Percentiles rank a stretch among this genome's conserved stretches.
Evolutionary conservation across 2,797 vertebrate genomes (phyloP).

Genomic region (Cyprinella venusta): DNA sequence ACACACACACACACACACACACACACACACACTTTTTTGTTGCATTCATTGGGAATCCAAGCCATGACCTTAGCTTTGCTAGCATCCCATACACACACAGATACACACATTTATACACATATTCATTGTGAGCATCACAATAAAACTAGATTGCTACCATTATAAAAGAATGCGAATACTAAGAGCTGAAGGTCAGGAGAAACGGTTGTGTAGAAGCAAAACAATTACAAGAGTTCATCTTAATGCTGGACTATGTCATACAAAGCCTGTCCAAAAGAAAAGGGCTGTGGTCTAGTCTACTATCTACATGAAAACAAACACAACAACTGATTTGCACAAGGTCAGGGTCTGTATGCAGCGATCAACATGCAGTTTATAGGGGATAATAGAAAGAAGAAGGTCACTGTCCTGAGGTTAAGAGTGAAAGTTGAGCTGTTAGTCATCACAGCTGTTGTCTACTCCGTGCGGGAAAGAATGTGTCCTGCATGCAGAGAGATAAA

Average conservation of each 20-base stretch:
- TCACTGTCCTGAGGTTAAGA: conserved; percentile 35
- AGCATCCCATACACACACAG: not conserved
- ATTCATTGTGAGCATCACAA: not conserved
- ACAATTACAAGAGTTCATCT: conserved; percentile 19
- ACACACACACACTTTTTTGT: no score
- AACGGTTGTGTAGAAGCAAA: conserved; percentile 24
- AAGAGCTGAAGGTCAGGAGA: conserved; percentile 10
- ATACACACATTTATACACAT: not conserved
- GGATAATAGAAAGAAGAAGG: conserved; percentile 29
- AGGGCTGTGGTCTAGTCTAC: not conserved
- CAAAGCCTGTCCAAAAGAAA: not conserved
- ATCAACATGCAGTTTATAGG: conserved; percentile 29
- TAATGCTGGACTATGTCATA: conserved; percentile 9
- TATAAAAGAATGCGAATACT: not conserved
- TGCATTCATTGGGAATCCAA: not conserved
- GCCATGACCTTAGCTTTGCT: not conserved
- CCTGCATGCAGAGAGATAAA: conserved; percentile 42
- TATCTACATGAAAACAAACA: conserved; percentile 36
- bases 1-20: no score
- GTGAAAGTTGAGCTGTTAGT: conserved; percentile 48
- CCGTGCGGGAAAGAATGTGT: not conserved
- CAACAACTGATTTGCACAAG: conserved; percentile 41
- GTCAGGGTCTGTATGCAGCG: conserved; percentile 16
- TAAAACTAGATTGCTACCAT: conserved; percentile 3
- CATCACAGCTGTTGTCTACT: conserved; percentile 33